Base-by-base conservation (phyloP, 2,113 vertebrate species). In the Eurystomus gularis region DNA sequence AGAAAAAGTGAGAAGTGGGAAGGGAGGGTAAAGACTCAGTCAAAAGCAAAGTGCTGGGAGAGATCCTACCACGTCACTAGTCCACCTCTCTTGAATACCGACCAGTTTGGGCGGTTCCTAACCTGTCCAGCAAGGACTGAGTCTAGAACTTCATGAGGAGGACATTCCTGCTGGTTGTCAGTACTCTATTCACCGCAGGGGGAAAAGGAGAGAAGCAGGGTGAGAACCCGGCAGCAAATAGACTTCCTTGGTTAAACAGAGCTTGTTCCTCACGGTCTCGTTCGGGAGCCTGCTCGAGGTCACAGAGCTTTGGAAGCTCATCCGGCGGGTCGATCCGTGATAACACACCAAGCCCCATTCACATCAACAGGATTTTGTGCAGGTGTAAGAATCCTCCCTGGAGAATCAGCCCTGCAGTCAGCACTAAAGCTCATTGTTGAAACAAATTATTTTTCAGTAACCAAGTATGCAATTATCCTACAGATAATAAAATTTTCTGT, bases 361-460 rank as follows among this genome's bases (percentile, higher is more conserved):
- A 76, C 42, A 81, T 71, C 80, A 84, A 7, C 3, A 3, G 61
- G 69, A 57, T 84, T 84, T 78, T 82, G 44, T 42, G 44, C 57
- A 93, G 69, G 28, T 94, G 37, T 66, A 79, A 64, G 61, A 61
- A 44, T 10, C 9, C 13, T 55, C 62, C 62, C 57, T 69, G 77
- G 65, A 68, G 52, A 92, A 69, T 80, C 61, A 92, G 28, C 57
- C 25, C 61, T 37, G 9, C 44, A 91, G 60, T 89, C 72, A 81
- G 42, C 48, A 82, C 70, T 61, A 82, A 88, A 75, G 69, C 51
- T 85, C 29, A 61, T 31, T 79, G 40, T 46, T 87, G 86, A 92
- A 96, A 82, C 6, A 58, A 79, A 88, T 87, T 37, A 68, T 62
- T 96, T 90, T 94, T 93, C 62, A 54, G 52, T 51, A 82, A 87